Percentiles rank a stretch among this genome's conserved stretches.
These are phyloP conservation scores for Harpagifer antarcticus DNA, from an alignment of 2,797 vertebrate species.

Conservation along the genomic window DNA sequence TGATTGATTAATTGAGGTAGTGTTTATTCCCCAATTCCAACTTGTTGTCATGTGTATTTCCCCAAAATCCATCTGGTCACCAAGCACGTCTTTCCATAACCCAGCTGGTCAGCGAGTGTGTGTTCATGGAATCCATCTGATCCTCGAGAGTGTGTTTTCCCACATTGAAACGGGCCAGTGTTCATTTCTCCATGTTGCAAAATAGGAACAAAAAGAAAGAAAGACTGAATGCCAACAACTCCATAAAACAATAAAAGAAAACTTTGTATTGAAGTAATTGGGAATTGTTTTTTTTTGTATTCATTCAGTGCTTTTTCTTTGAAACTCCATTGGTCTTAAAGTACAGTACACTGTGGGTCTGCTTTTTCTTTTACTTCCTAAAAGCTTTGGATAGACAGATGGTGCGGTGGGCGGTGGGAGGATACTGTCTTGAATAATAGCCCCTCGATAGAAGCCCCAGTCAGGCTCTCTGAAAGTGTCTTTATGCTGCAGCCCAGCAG, in stretches of 20 bases:
- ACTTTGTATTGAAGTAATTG: conserved; percentile 1
- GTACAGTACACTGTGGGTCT: conserved; percentile 45
- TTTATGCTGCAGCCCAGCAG: conserved; percentile 73
- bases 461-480: conserved; percentile 75
- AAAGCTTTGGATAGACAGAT: conserved; percentile 75
- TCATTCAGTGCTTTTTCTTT: conserved; percentile 11
- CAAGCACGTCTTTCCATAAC: conserved; percentile 59
- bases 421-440: conserved; percentile 77
- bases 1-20: conserved; percentile 47
- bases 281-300: conserved; percentile 8
- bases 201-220: neutral
- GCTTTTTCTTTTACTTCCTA: conserved; percentile 48
- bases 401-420: conserved; percentile 71
- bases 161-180: conserved; percentile 13
- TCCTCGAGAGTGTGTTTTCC: conserved; percentile 47
- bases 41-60: conserved; percentile 65
- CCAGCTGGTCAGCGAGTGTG: conserved; percentile 70
- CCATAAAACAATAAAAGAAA: neutral
- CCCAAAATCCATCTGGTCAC: conserved; percentile 75
- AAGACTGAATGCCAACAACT: neutral
- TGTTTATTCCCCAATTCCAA: conserved; percentile 57
- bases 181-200: conserved; percentile 29
- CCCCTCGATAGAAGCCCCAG: conserved; percentile 66
- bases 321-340: conserved; percentile 17
- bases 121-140: conserved; percentile 70